These are phyloP conservation scores for Aplocera efformata DNA, from an alignment of 2,888 invertebrate species.

Conservation along the genomic window DNA sequence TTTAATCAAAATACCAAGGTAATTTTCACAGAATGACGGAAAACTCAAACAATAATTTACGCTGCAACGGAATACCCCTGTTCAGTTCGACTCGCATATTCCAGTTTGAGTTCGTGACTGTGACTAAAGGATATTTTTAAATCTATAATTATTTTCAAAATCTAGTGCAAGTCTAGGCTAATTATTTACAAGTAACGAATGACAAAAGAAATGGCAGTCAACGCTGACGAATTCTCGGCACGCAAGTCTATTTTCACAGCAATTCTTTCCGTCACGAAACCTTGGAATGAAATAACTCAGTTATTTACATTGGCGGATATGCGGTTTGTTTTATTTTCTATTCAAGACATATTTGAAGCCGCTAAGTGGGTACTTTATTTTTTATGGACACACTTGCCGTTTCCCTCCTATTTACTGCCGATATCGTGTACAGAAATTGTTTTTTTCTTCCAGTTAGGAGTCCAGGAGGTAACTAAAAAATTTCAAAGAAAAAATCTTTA, in stretches of 20 bases:
- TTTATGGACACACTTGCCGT: not conserved
- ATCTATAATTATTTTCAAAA: not conserved
- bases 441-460: not conserved
- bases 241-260: conserved; percentile 38
- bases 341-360: conserved; percentile 21
- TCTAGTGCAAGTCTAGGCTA: conserved; percentile 1
- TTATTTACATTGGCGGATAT: conserved; percentile 34
- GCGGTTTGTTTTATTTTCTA: conserved; percentile 27
- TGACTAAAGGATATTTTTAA: too few relatives aligned
- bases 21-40: too few relatives aligned
- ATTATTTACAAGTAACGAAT: conserved; percentile 14
- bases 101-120: too few relatives aligned
- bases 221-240: conserved; percentile 39
- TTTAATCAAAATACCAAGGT: too few relatives aligned
- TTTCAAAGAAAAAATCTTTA: too few relatives aligned
- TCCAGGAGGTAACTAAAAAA: not conserved
- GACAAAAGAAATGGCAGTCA: conserved; percentile 35
- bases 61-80: too few relatives aligned
- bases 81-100: too few relatives aligned
- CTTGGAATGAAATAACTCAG: conserved; percentile 42
- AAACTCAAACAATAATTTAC: too few relatives aligned
- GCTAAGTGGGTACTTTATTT: conserved; percentile 17
- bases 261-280: conserved; percentile 39
- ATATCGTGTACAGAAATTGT: too few relatives aligned
- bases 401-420: not conserved